A percentile compares a stretch with the other conserved stretches of the same genome.
phyloP scores from a whole-genome alignment of 2,888 invertebrate genomes.

The Norana najaformis region DNA sequence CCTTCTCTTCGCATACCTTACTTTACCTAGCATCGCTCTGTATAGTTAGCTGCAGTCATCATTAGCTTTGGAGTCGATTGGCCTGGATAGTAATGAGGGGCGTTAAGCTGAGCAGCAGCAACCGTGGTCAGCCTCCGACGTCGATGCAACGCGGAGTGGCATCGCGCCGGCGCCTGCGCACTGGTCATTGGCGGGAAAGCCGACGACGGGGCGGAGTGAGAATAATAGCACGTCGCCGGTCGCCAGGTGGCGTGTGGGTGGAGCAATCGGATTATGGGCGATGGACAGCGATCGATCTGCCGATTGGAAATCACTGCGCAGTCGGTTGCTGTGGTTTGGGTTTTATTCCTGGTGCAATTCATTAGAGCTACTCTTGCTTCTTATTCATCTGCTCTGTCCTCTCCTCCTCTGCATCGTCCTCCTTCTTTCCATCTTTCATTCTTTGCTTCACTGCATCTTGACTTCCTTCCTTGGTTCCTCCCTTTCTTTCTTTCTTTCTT shows the following conservation, averaged over 20 bases:
- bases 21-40: not conserved
- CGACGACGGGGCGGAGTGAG: conserved; percentile 21
- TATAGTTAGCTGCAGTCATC: no score
- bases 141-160: not conserved
- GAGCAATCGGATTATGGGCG: not conserved
- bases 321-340: not conserved
- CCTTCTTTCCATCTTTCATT: not conserved
- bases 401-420: not conserved
- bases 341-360: not conserved
- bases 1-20: not conserved
- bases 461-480: no score
- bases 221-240: not conserved
- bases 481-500: no score
- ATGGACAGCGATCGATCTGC: no score
- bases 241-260: not conserved
- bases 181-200: conserved; percentile 14
- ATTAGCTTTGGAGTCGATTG: not conserved
- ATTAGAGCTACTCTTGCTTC: not conserved
- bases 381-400: not conserved
- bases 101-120: not conserved
- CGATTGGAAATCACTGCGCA: no score
- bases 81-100: conserved; percentile 20
- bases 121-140: not conserved
- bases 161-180: not conserved
- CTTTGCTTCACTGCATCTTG: no score